Percentiles rank a stretch among this genome's conserved stretches.
phyloP scores from a whole-genome alignment of 2,888 invertebrate genomes.

The Luperina nickerlii region DNA sequence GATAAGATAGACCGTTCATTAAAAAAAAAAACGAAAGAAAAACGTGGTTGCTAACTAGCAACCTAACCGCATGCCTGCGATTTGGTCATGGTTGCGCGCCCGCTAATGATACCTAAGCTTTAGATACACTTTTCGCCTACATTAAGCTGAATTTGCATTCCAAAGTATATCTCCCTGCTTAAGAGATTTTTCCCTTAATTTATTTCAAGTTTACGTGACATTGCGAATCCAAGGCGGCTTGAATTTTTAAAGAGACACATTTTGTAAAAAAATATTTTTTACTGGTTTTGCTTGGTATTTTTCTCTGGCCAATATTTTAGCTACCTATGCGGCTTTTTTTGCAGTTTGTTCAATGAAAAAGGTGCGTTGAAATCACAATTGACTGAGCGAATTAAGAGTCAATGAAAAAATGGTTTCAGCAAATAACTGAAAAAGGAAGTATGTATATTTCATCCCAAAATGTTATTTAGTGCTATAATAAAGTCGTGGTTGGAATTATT shows the following conservation, averaged over 20 bases:
- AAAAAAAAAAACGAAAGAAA: conserved; percentile 29
- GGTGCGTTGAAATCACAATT: not conserved
- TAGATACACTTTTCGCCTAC: conserved; percentile 47
- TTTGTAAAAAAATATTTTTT: not conserved
- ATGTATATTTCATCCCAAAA: not conserved
- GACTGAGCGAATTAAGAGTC: accelerated
- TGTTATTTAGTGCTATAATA: not conserved
- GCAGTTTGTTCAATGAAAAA: no score
- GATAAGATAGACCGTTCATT: conserved; percentile 16
- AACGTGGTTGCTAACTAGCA: conserved; percentile 43
- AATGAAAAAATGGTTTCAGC: not conserved
- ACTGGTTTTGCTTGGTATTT: not conserved
- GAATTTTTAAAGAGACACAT: conserved; percentile 11
- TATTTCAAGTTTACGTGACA: conserved; percentile 57
- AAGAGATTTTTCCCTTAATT: conserved; percentile 63
- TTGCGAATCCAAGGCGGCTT: conserved; percentile 15
- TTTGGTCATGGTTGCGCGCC: conserved; percentile 51
- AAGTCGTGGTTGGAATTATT: conserved; percentile 26
- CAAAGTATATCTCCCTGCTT: conserved; percentile 61
- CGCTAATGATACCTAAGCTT: conserved; percentile 58
- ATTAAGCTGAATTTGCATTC: conserved; percentile 62
- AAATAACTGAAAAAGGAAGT: not conserved
- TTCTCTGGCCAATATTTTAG: no score
- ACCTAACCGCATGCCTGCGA: conserved; percentile 52
- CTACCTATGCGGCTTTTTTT: no score